Conservation (phyloP, 2,888 invertebrate species). For the Meandrusa payeni region DNA sequence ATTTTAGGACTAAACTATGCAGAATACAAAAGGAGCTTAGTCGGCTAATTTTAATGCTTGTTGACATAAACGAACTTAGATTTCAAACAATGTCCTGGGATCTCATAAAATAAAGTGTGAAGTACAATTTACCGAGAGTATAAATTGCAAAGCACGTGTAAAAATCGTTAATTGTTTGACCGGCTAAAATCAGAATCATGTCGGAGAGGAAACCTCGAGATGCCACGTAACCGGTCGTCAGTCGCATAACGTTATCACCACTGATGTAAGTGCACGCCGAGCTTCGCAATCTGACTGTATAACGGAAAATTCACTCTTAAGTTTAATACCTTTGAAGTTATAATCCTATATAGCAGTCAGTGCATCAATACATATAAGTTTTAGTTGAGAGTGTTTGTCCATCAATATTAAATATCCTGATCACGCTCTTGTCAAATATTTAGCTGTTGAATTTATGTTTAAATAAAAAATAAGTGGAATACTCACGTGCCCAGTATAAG, state of each 20-base stretch:
- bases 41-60: too few relatives aligned
- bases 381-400: conserved; percentile 10
- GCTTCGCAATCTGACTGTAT: conserved; percentile 3
- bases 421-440: too few relatives aligned
- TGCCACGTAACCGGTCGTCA: conserved; percentile 55
- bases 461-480: too few relatives aligned
- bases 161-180: conserved; percentile 13
- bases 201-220: conserved; percentile 19
- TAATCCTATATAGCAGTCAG: neutral
- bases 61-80: too few relatives aligned
- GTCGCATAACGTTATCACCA: conserved; percentile 55
- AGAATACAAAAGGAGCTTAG: too few relatives aligned
- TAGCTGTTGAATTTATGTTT: too few relatives aligned
- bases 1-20: too few relatives aligned
- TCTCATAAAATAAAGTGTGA: neutral
- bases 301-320: conserved; percentile 9
- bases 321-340: neutral
- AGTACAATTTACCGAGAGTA: neutral
- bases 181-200: conserved; percentile 18
- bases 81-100: too few relatives aligned
- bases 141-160: conserved; percentile 4
- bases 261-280: conserved; percentile 59
- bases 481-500: too few relatives aligned
- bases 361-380: conserved; percentile 5
- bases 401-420: conserved; percentile 8